Percentiles rank a stretch among this genome's conserved stretches.
phyloP scores from a whole-genome alignment of 30 jellyfish, hydroid and myxozoan genomes.

The Morbakka virulenta region DNA sequence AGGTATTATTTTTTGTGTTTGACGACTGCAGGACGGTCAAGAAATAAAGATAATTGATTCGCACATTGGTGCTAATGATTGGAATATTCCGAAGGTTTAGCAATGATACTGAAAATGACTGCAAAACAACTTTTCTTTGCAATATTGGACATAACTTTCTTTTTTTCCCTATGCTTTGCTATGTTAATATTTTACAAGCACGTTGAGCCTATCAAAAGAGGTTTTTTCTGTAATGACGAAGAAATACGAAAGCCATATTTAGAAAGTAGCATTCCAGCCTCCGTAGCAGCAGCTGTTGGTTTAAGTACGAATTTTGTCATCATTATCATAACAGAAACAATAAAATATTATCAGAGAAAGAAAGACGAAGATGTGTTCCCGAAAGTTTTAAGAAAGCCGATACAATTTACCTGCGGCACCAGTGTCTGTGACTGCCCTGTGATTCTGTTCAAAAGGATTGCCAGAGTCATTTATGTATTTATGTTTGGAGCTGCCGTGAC shows the following conservation, averaged over 20 bases:
- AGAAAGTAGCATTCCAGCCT: conserved; percentile 70
- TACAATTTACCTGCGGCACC: neutral
- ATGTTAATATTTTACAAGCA: neutral
- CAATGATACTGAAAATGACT: neutral
- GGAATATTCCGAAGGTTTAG: no score
- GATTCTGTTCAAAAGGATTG: neutral
- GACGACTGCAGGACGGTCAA: no score
- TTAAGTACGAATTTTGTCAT: conserved; percentile 26
- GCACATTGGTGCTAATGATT: no score
- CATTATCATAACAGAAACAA: conserved; percentile 37
- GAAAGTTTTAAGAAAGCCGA: neutral
- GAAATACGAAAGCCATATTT: conserved; percentile 77
- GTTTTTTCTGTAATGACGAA: conserved; percentile 87
- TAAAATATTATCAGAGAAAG: conserved; percentile 3
- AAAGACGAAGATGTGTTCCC: neutral
- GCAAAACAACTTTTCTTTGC: neutral
- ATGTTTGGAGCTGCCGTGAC: conserved; percentile 73
- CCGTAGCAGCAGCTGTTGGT: conserved; percentile 57
- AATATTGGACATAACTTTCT: neutral
- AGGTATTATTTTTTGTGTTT: no score
- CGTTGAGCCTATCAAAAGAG: conserved; percentile 58
- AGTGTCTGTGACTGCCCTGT: conserved; percentile 9
- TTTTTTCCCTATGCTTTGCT: neutral
- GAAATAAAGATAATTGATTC: no score
- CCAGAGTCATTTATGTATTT: conserved; percentile 22